Base-by-base conservation (phyloP, 2,113 vertebrate species). In the Dromaius novaehollandiae region DNA sequence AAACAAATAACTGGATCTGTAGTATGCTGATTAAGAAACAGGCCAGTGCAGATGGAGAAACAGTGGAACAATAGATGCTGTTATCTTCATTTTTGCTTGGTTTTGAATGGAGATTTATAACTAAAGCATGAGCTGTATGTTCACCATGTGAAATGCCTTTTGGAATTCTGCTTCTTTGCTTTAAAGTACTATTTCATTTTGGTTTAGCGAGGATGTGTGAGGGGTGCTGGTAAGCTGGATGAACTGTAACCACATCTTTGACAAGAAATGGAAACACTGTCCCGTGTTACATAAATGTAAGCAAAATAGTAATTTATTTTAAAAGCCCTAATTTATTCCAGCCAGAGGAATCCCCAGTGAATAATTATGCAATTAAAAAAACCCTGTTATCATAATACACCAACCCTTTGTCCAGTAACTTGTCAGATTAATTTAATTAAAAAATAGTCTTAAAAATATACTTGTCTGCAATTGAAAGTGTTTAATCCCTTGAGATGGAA, bases 341-440 rank as follows among this genome's bases (percentile, higher is more conserved):
- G 24, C 60, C 38, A 55, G 88, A 66, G 78, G 34, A 96, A 73
- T 97, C 87, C 73, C 90, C 32, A 44, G 92, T 85, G 96, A 89
- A 86, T 92, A 95, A 85, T 91, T 94, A 87, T 68, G 53, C 88
- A 91, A 89, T 91, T 96, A 92, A 93, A 90, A 80, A 1, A 53
- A 2, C 12, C 17, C 69, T 95, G 90, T 86, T 80, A 88, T 89
- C 44, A 51, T 61, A 74, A 71, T 81, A 81, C 48, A 88, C 63
- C 32, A 88, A 55, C 69, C 46, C 19, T 95, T 97, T 97, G 96
- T 97, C 91, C 89, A 85, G 68, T 66, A 94, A 66, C 75, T 93
- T 96, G 94, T 97, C 94, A 97, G 75, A 94, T 89, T 93, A 97
- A 95, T 97, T 97, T 94, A 97, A 97, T 97, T 96, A 95, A 95